Evolutionary conservation across 1,140 invertebrate genomes (phyloP).

Genomic region (Panagrolaimus sp.): DNA sequence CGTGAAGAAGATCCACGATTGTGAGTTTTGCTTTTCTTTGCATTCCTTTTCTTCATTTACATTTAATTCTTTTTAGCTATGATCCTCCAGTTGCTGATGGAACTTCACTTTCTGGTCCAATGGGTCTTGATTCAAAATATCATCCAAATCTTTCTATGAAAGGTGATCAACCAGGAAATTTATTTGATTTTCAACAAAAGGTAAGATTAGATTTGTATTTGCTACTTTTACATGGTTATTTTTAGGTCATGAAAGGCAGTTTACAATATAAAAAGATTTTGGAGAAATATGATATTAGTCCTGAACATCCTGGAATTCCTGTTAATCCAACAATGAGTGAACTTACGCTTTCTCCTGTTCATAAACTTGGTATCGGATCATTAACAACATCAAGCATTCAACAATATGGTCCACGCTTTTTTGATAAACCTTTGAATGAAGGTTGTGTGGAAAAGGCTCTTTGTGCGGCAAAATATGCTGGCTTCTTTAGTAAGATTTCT

Average conservation of each 20-base stretch:
- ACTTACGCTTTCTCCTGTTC: constrained; percentile 28
- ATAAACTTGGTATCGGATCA: constrained; percentile 21
- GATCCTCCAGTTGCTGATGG: constrained; percentile 38
- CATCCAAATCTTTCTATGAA: constrained; percentile 37
- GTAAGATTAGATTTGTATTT: too few relatives aligned
- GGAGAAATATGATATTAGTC: constrained; percentile 48
- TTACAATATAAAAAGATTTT: constrained; percentile 53
- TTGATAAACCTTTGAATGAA: constrained; percentile 55
- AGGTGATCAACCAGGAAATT: constrained; percentile 36
- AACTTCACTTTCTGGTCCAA: constrained; percentile 37
- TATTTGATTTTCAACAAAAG: constrained; percentile 49
- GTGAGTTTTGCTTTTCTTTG: neutral
- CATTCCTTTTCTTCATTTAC: constrained; percentile 17
- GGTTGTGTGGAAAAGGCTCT: constrained; percentile 53
- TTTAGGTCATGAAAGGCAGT: constrained; percentile 44
- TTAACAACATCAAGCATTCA: neutral
- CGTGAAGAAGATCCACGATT: neutral
- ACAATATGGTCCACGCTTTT: constrained; percentile 53
- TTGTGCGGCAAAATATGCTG: constrained; percentile 46
- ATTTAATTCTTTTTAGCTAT: neutral
- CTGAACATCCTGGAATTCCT: constrained; percentile 53
- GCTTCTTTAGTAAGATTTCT: constrained; percentile 44
- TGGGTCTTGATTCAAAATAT: constrained; percentile 41
- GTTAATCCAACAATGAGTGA: constrained; percentile 39
- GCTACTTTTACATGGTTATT: constrained; percentile 17